These are phyloP conservation scores for Cephus pygmeus DNA, from an alignment of 2,888 invertebrate species.

Conservation along the genomic window DNA sequence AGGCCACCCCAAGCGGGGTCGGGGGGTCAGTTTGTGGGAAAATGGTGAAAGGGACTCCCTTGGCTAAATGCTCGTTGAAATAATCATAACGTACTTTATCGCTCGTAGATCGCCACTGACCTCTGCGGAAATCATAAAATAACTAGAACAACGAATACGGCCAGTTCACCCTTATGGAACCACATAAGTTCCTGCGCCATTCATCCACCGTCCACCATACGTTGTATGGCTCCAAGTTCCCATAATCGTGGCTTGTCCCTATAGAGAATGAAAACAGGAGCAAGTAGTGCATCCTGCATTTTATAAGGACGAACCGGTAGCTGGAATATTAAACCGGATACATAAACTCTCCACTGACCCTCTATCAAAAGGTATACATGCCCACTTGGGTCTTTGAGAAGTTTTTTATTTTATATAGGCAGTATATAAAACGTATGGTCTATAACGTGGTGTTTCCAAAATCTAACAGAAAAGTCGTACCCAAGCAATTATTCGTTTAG, in stretches of 20 bases:
- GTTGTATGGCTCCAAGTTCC: neutral
- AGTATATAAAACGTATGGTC: neutral
- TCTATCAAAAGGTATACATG: neutral
- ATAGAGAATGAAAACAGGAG: neutral
- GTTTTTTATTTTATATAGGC: neutral
- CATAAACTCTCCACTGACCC: neutral
- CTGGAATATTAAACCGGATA: neutral
- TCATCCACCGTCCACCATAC: neutral
- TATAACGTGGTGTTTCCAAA: neutral
- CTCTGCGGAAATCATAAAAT: slow-evolving; percentile 6
- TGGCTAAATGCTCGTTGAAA: slow-evolving; percentile 3
- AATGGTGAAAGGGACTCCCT: neutral
- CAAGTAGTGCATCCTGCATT: neutral
- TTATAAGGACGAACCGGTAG: slow-evolving; percentile 1
- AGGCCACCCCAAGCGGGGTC: neutral
- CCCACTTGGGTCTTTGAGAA: neutral
- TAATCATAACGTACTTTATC: slow-evolving; percentile 3
- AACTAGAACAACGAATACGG: neutral
- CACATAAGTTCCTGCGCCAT: neutral
- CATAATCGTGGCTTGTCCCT: neutral
- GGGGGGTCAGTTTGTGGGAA: neutral
- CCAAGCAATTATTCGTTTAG: neutral
- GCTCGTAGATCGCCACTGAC: slow-evolving; percentile 1
- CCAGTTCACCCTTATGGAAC: neutral
- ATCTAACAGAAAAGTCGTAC: neutral